Evolutionary conservation across 2,888 invertebrate genomes (phyloP).

Genomic region (Drosophila histrio): DNA sequence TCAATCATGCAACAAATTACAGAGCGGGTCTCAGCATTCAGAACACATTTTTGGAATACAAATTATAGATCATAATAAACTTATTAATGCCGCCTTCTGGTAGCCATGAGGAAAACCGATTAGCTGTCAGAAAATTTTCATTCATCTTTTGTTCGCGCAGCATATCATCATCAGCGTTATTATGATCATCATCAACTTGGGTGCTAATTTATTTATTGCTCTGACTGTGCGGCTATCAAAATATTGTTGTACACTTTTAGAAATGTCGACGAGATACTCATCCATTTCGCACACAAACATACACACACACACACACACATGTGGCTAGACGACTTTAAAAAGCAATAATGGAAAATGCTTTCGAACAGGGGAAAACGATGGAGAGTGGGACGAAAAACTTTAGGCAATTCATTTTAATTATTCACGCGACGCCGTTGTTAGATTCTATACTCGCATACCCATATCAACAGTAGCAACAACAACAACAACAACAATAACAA

Average conservation of each 20-base stretch:
- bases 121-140: slow-evolving; percentile 53
- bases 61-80: slow-evolving; percentile 56
- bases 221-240: slow-evolving; percentile 59
- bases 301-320: slow-evolving; percentile 2
- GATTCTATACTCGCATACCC: slow-evolving; percentile 60
- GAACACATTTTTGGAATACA: slow-evolving; percentile 31
- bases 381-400: slow-evolving; percentile 32
- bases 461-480: slow-evolving; percentile 38
- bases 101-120: slow-evolving; percentile 28
- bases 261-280: slow-evolving; percentile 11
- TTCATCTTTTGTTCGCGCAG: slow-evolving; percentile 43
- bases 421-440: slow-evolving; percentile 65
- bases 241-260: slow-evolving; percentile 39
- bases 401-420: slow-evolving; percentile 75
- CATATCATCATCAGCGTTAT: slow-evolving; percentile 19
- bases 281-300: slow-evolving; percentile 23
- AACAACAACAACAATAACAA: slow-evolving; percentile 26
- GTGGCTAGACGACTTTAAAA: slow-evolving; percentile 63
- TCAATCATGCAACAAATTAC: slow-evolving; percentile 69
- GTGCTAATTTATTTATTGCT: slow-evolving; percentile 73
- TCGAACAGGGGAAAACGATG: slow-evolving; percentile 3
- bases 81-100: slow-evolving; percentile 42
- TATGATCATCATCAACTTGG: slow-evolving; percentile 9
- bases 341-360: slow-evolving; percentile 63
- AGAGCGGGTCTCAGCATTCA: slow-evolving; percentile 19